Evolutionary conservation across 1,140 invertebrate species (phyloP), one percentile per base, ranked within the genome.

Genomic region (Bombus waltoni): DNA sequence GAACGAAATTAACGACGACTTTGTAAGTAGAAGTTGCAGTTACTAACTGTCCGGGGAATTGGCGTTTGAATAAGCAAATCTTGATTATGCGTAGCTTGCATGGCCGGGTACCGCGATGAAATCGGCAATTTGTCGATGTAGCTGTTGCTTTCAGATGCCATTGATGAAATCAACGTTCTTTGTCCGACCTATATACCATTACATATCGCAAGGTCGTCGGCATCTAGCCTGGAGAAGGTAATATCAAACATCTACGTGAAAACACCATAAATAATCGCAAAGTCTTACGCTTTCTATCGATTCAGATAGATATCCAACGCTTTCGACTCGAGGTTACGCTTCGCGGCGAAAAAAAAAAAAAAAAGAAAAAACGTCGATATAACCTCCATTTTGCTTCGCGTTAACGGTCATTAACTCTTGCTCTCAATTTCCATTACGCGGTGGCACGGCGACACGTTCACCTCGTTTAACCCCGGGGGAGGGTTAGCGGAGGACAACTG

Each of bases 361-460:
- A 73, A n/a, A 44, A 6, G 9, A 5, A 44, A 6, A 18, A 5
- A n/a, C 15, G 44, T 35, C 32, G 25, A 53, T 75, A 35, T 10
- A 47, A 35, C 44, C 32, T 28, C 42, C 22, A 25, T 10, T 53
- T 10, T 25, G 47, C n/a, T 11, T n/a, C 40, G n/a, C 44, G 44
- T 75, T 53, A 75, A 75, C 44, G 73, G 44, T 75, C 42, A 75
- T 75, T 75, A 75, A 75, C 44, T 75, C n/a, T 25, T 53, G 44
- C 53, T 57, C 53, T 59, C 35, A 32, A 77, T 77, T 77, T 77
- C 75, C 75, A 77, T 77, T 62, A 40, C n/a, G n/a, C 15, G n/a
- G 65, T 66, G n/a, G 62, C 18, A 40, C 25, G 25, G 11, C 25
- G 35, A 40, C 74, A 40, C 59, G 76, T 65, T 44, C 32, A 53